Evolutionary conservation across 2,797 vertebrate species (phyloP).

Genomic region (Orientallactaga sibirica): DNA sequence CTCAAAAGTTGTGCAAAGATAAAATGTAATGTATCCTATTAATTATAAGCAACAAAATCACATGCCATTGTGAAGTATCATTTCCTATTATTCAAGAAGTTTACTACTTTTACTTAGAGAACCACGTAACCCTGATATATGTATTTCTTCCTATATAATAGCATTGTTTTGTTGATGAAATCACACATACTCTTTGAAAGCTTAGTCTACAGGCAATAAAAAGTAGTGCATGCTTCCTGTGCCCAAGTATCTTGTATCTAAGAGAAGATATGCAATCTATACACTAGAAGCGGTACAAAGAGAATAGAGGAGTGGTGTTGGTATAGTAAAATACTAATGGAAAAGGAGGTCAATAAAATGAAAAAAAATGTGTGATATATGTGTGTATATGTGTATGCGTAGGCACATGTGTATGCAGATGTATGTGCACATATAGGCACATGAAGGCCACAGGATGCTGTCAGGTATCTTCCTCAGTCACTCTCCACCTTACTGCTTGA

Average conservation of each 20-base stretch:
- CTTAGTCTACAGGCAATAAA: not conserved
- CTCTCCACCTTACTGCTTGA: too few species aligned
- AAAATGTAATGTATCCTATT: not conserved
- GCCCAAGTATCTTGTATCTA: not conserved
- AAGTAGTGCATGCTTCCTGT: not conserved
- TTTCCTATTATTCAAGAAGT: not conserved
- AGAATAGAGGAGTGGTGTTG: not conserved
- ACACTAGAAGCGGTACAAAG: not conserved
- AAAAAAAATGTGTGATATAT: not conserved
- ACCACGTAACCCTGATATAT: not conserved
- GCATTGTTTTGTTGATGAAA: not conserved
- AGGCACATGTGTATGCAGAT: too few species aligned
- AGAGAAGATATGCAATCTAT: not conserved
- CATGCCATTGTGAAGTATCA: not conserved
- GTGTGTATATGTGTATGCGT: not conserved
- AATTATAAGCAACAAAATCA: constrained; percentile 20
- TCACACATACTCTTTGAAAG: not conserved
- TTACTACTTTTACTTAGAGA: not conserved
- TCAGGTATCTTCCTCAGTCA: too few species aligned
- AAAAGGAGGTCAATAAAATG: not conserved
- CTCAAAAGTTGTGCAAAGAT: not conserved
- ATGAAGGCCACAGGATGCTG: too few species aligned
- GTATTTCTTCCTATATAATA: not conserved
- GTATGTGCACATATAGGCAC: too few species aligned
- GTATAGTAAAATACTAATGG: not conserved